Conservation (phyloP, 2,113 vertebrate species). For the Gymnarchus niloticus region DNA sequence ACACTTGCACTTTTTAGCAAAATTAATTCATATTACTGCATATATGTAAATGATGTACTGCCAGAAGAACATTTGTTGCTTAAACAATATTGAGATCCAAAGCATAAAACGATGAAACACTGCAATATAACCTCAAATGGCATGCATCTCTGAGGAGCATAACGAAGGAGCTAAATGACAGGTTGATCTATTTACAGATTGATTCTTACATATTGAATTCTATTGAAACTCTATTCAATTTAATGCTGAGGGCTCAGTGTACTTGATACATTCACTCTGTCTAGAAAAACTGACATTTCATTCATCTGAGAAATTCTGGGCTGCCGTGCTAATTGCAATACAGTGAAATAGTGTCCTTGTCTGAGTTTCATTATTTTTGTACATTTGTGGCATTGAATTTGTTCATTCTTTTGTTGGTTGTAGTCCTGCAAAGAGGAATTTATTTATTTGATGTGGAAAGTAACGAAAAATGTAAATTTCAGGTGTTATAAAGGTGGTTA, state of each 20-base stretch:
- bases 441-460: neutral
- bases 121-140: neutral
- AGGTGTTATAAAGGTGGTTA: neutral
- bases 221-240: neutral
- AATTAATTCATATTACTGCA: neutral
- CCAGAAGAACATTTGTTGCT: neutral
- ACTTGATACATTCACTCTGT: slow-evolving; percentile 12
- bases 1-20: neutral
- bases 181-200: neutral
- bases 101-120: neutral
- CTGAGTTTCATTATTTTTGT: neutral
- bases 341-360: neutral
- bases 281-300: slow-evolving; percentile 25
- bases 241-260: neutral
- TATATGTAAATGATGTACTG: neutral
- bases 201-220: neutral
- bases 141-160: neutral
- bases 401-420: neutral
- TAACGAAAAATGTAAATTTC: neutral
- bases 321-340: slow-evolving; percentile 31
- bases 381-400: neutral
- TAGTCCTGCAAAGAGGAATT: neutral
- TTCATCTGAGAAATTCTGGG: slow-evolving; percentile 25
- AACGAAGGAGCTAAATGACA: neutral
- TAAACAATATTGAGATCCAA: neutral